Evolutionary conservation across 2,888 invertebrate species (phyloP).

Genomic region (Drepanosiphum platanoidis): DNA sequence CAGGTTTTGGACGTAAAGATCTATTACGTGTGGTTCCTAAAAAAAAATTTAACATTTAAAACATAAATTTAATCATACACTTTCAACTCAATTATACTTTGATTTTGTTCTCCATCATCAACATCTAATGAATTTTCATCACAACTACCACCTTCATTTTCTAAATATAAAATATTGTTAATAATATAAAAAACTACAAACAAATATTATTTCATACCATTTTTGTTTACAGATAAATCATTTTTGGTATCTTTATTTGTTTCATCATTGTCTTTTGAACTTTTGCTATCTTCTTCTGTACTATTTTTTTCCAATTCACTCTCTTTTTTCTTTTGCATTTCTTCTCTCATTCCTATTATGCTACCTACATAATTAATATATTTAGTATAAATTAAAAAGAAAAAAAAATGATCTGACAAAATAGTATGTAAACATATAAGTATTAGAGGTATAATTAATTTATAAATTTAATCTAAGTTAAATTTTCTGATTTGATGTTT

Average conservation of each 20-base stretch:
- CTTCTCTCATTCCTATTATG: slow-evolving; percentile 57
- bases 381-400: neutral
- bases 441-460: no score
- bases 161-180: slow-evolving; percentile 58
- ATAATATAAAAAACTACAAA: neutral
- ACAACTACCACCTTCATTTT: slow-evolving; percentile 63
- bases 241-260: slow-evolving; percentile 5
- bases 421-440: no score
- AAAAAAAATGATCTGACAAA: neutral
- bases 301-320: slow-evolving; percentile 65
- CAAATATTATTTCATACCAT: slow-evolving; percentile 60
- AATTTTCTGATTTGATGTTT: no score
- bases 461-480: no score
- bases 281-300: slow-evolving; percentile 47
- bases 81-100: slow-evolving; percentile 15
- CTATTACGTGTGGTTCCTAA: slow-evolving; percentile 53
- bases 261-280: slow-evolving; percentile 39
- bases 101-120: slow-evolving; percentile 63
- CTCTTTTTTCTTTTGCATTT: slow-evolving; percentile 68
- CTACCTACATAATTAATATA: slow-evolving; percentile 28
- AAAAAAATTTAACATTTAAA: neutral
- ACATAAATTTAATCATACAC: neutral
- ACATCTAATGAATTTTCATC: slow-evolving; percentile 64
- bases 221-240: slow-evolving; percentile 21
- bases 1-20: slow-evolving; percentile 38